Evolutionary conservation across 2,888 invertebrate species (phyloP).

Genomic region (Micoletzkya japonica): DNA sequence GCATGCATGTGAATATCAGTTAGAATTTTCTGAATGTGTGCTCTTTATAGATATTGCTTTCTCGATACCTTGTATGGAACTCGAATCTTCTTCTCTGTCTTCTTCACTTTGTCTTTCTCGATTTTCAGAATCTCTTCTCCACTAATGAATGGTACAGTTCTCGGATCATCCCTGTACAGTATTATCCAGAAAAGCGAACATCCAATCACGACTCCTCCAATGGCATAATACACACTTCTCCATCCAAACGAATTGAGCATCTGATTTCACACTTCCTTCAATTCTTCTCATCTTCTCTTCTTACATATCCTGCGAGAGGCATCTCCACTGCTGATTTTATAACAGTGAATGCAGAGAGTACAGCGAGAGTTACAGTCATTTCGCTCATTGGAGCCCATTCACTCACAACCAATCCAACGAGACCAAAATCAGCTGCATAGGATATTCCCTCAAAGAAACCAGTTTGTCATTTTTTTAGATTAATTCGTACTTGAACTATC

Average conservation of each 20-base stretch:
- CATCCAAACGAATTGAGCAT: slow-evolving; percentile 35
- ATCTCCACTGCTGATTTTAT: slow-evolving; percentile 38
- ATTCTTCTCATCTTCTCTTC: background rate
- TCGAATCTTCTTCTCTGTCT: background rate
- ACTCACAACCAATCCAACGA: slow-evolving; percentile 38
- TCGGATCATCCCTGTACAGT: slow-evolving; percentile 17
- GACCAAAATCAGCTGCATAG: slow-evolving; percentile 41
- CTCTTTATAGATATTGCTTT: background rate
- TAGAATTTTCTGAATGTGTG: slow-evolving; percentile 31
- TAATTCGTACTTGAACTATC: slow-evolving; percentile 30
- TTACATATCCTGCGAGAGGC: slow-evolving; percentile 41
- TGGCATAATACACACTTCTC: slow-evolving; percentile 38
- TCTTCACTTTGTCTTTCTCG: slow-evolving; percentile 1
- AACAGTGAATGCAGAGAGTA: slow-evolving; percentile 38
- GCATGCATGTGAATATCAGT: slow-evolving; percentile 34
- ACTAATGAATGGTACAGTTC: background rate
- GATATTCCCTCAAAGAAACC: slow-evolving; percentile 31
- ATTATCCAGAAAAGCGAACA: slow-evolving; percentile 3
- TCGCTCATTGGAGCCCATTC: slow-evolving; percentile 39
- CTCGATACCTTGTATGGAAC: slow-evolving; percentile 14
- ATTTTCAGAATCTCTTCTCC: background rate
- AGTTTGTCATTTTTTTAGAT: background rate
- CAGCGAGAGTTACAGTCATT: slow-evolving; percentile 23
- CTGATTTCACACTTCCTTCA: slow-evolving; percentile 26
- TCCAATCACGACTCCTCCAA: slow-evolving; percentile 16